Percentiles rank a stretch among this genome's conserved stretches.
Conservation (phyloP, 2,113 vertebrate species). For the Gymnogyps californianus region DNA sequence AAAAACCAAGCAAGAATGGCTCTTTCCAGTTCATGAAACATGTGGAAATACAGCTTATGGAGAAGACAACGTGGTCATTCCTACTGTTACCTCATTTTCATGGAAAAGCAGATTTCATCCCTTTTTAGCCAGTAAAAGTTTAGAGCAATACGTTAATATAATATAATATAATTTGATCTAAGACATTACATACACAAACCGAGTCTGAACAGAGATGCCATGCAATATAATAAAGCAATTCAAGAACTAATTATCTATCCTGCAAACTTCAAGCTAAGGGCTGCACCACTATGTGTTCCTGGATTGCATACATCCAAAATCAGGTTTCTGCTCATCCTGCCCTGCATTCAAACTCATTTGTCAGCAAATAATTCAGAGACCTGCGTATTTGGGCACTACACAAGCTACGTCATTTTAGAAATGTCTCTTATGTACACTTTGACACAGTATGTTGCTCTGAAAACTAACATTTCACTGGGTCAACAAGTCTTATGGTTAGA, state of each 20-base stretch:
- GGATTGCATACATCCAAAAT: background rate
- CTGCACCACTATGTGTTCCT: background rate
- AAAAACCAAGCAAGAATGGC: background rate
- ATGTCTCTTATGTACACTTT: background rate
- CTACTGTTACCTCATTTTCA: background rate
- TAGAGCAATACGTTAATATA: background rate
- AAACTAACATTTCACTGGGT: background rate
- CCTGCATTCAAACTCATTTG: background rate
- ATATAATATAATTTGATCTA: background rate
- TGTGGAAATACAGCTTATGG: background rate
- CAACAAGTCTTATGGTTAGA: background rate
- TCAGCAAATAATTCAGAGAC: background rate
- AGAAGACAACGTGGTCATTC: background rate
- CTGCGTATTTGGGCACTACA: background rate
- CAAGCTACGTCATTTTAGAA: background rate
- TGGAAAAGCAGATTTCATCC: background rate
- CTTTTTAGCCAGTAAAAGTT: background rate
- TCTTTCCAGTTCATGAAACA: background rate
- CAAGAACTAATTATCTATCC: background rate
- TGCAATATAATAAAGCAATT: background rate
- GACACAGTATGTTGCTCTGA: background rate
- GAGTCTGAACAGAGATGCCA: background rate
- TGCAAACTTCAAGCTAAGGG: background rate
- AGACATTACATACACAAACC: background rate
- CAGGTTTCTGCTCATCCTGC: background rate